A percentile compares a stretch with the other conserved stretches of the same genome.
Evolutionary conservation across 2,113 vertebrate species (phyloP).

Genomic region (Ciconia boyciana): DNA sequence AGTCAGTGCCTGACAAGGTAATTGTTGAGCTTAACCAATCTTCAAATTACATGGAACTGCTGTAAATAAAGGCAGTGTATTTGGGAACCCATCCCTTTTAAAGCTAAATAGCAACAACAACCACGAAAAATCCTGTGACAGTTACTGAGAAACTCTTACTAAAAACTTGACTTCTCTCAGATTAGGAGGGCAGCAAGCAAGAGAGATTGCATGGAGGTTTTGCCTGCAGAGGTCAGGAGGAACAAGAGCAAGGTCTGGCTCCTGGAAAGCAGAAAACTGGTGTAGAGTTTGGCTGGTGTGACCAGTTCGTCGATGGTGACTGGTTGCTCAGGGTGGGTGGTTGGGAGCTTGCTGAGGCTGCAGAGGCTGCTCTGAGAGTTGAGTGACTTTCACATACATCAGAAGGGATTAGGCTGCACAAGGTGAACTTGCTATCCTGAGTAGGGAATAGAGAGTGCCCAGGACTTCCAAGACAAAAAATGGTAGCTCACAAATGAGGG

Average conservation of each 20-base stretch:
- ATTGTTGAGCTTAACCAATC: background rate
- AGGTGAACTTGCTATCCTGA: background rate
- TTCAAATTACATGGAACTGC: background rate
- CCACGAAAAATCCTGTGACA: background rate
- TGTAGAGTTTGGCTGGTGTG: too few species aligned
- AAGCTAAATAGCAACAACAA: background rate
- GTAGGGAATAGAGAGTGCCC: background rate
- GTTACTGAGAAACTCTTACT: background rate
- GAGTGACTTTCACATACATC: accelerated
- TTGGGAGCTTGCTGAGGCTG: background rate
- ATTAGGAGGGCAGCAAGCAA: background rate
- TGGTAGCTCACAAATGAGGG: background rate
- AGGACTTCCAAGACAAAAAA: background rate
- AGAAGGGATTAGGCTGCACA: background rate
- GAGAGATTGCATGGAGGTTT: background rate
- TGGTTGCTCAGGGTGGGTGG: too few species aligned
- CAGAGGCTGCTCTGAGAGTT: background rate
- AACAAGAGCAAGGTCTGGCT: too few species aligned
- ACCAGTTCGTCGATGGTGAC: too few species aligned
- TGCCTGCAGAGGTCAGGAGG: accelerated
- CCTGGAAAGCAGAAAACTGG: too few species aligned
- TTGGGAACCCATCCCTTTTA: background rate
- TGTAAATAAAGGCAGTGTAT: background rate
- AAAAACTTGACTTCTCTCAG: background rate
- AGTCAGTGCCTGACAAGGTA: background rate